Conservation (phyloP, 2,888 invertebrate genomes). For the Minunthozetes semirufus region DNA sequence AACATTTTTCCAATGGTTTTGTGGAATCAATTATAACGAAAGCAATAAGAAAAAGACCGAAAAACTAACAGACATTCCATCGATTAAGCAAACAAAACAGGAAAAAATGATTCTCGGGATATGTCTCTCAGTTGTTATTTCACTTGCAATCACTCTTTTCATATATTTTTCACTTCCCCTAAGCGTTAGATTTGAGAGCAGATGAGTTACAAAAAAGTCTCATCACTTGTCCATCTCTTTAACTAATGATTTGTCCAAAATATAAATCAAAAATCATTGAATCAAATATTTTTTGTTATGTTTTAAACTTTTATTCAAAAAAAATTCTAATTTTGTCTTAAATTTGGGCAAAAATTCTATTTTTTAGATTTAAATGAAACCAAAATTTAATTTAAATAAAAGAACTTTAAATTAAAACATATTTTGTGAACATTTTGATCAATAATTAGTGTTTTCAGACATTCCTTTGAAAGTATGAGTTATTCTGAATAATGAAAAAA, state of each 20-base stretch:
- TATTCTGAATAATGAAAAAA: no score
- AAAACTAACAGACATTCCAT: constrained; percentile 39
- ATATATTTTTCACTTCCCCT: constrained; percentile 42
- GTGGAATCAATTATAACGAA: constrained; percentile 43
- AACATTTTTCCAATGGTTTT: constrained; percentile 44
- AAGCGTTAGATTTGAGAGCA: background rate
- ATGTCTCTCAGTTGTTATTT: constrained; percentile 43
- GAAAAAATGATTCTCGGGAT: constrained; percentile 43
- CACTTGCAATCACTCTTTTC: constrained; percentile 43
- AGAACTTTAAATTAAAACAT: no score
- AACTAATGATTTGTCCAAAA: no score
- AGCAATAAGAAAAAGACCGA: constrained; percentile 31
- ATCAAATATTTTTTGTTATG: background rate
- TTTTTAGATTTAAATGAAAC: no score
- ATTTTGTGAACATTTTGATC: no score
- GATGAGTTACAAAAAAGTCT: no score
- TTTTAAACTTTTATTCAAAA: background rate
- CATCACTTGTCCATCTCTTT: no score
- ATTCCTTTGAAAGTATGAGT: no score
- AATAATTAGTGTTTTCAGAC: no score
- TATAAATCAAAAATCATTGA: no score
- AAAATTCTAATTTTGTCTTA: background rate
- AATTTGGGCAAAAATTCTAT: no score
- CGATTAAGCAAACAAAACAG: constrained; percentile 41
- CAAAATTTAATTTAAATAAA: no score